phyloP scores from a whole-genome alignment of 2,113 vertebrate species.

The Tupaia tana region DNA sequence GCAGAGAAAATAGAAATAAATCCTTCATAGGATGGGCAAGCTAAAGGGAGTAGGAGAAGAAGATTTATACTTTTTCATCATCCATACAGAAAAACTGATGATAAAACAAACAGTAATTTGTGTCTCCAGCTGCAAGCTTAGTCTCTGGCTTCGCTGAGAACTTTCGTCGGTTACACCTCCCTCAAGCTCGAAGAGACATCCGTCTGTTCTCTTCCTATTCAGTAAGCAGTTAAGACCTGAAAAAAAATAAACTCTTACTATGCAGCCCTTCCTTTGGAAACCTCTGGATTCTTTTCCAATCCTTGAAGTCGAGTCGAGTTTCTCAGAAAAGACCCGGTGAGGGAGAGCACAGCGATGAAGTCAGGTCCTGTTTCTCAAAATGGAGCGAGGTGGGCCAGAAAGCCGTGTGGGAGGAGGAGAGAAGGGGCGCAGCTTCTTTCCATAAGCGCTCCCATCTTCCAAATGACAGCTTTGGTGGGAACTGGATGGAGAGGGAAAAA shows the following conservation, averaged over 20 bases:
- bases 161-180: not conserved
- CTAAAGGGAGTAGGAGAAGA: not conserved
- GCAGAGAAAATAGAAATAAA: not conserved
- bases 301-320: not conserved
- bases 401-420: not conserved
- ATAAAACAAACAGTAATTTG: not conserved
- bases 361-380: not conserved
- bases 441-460: not conserved
- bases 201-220: not conserved
- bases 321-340: not conserved
- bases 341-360: not conserved
- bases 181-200: not conserved
- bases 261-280: not conserved
- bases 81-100: not conserved
- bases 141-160: not conserved
- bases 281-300: not conserved
- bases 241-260: not conserved
- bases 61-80: not conserved
- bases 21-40: not conserved
- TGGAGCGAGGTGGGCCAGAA: accelerated
- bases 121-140: not conserved
- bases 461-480: not conserved
- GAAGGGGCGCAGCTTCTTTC: not conserved
- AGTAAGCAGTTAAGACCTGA: not conserved
- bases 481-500: not conserved